phyloP scores from a whole-genome alignment of 2,113 vertebrate genomes.

The Corythoichthys intestinalis region DNA sequence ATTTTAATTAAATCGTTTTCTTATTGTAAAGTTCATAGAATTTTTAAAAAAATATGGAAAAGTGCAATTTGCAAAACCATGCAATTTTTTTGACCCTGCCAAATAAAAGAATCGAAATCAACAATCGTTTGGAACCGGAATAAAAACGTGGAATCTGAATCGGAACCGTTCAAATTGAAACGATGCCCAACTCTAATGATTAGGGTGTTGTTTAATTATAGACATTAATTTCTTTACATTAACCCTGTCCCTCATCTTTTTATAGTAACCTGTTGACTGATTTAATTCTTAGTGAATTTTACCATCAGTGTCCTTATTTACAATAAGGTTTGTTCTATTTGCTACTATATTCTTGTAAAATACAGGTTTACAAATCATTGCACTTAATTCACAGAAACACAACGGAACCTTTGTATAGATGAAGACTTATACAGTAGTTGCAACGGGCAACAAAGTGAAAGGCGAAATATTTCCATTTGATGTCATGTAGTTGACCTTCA shows the following conservation, averaged over 20 bases:
- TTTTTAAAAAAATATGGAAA: no score
- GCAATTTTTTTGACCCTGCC: background rate
- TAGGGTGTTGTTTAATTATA: background rate
- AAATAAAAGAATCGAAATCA: no score
- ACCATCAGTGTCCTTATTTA: background rate
- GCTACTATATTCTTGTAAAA: no score
- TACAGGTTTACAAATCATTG: background rate
- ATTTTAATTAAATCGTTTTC: no score
- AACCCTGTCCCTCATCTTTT: background rate
- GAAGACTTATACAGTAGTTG: background rate
- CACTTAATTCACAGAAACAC: background rate
- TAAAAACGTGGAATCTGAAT: background rate
- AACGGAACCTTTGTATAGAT: background rate
- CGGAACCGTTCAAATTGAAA: no score
- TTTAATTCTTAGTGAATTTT: background rate
- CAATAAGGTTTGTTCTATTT: background rate
- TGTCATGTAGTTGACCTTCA: background rate
- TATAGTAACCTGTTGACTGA: background rate
- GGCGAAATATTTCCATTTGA: background rate
- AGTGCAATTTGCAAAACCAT: no score
- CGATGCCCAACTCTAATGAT: background rate
- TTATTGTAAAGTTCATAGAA: no score
- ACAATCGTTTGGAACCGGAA: background rate
- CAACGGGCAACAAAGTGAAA: background rate
- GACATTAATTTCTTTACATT: background rate